Percentiles rank a stretch among this genome's conserved stretches.
These are phyloP conservation scores for Tonatia bakeri DNA, from an alignment of 2,113 vertebrate genomes.

Conservation along the genomic window DNA sequence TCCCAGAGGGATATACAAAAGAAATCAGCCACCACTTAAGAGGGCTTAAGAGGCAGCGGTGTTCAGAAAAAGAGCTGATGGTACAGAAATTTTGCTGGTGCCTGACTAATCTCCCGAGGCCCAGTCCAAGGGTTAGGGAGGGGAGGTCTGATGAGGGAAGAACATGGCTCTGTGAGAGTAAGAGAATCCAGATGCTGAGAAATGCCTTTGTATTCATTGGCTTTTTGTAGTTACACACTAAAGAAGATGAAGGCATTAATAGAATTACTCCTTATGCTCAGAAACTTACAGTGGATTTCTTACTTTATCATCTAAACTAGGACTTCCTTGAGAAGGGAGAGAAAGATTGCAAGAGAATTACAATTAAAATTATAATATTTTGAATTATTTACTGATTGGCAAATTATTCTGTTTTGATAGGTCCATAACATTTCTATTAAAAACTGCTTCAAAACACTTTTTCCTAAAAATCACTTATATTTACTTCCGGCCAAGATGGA, in stretches of 20 bases:
- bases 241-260: not conserved
- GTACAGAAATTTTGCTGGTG: not conserved
- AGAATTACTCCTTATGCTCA: not conserved
- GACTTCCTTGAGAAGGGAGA: not conserved
- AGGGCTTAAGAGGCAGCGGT: not conserved
- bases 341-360: not conserved
- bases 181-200: not conserved
- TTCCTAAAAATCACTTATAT: not conserved
- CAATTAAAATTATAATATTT: not conserved
- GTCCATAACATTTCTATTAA: not conserved
- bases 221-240: not conserved
- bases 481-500: too few species aligned
- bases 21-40: constrained; percentile 6
- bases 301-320: not conserved
- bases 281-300: not conserved
- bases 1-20: not conserved
- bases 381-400: not conserved
- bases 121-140: not conserved
- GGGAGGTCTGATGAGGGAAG: not conserved
- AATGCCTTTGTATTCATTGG: not conserved
- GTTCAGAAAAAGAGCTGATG: not conserved
- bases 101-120: not conserved
- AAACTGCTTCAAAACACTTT: not conserved
- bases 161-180: not conserved
- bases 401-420: not conserved